A percentile compares a stretch with the other conserved stretches of the same genome.
Evolutionary conservation across 2,888 invertebrate species (phyloP).

Genomic region (Eristalinus sepulchralis): DNA sequence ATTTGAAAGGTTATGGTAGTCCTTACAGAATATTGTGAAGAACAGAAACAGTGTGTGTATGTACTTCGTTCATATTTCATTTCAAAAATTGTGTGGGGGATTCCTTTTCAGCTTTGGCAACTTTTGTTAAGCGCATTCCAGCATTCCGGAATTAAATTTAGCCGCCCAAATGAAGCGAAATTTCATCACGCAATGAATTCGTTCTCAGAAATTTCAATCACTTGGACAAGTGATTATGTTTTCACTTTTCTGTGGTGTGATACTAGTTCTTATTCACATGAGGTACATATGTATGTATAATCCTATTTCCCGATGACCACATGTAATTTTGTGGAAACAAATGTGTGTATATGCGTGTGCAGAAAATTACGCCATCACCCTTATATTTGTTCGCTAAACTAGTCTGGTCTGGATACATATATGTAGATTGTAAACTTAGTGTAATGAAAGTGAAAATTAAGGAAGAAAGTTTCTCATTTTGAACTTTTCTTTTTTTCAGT

Average conservation of each 20-base stretch:
- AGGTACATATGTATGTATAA: too few species aligned
- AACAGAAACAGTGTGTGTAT: too few species aligned
- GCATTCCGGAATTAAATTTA: neutral
- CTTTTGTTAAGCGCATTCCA: neutral
- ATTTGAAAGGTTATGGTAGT: neutral
- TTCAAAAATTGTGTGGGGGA: neutral
- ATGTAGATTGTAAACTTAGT: too few species aligned
- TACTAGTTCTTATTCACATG: neutral
- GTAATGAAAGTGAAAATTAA: too few species aligned
- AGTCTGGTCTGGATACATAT: too few species aligned
- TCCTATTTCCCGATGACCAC: neutral
- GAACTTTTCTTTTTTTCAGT: slow-evolving; percentile 57
- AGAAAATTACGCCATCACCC: neutral
- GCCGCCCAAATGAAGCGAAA: neutral
- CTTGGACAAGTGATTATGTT: neutral
- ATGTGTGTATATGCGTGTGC: neutral
- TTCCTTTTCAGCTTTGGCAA: neutral
- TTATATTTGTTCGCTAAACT: too few species aligned
- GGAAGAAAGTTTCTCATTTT: slow-evolving; percentile 6
- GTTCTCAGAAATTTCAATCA: neutral
- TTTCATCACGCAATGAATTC: neutral
- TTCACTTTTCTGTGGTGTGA: neutral
- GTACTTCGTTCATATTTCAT: neutral
- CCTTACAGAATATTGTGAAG: neutral
- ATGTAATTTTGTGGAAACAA: neutral